Evolutionary conservation across 2,797 vertebrate genomes (phyloP), one percentile per base, ranked within the genome.

Genomic region (Scleropages formosus): DNA sequence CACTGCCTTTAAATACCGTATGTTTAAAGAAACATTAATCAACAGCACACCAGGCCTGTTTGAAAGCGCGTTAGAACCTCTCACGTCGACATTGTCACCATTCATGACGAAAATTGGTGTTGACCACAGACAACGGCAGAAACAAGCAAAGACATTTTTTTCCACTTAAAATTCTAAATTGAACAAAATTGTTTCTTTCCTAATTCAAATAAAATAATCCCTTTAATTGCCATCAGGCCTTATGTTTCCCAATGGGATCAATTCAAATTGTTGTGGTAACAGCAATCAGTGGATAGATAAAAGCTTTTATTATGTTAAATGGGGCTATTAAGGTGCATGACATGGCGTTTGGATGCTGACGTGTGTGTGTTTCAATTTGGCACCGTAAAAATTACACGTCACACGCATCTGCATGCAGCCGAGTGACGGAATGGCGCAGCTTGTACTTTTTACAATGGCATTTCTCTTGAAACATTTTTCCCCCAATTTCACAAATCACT

Each of bases 201-300:
- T 12, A 22, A 18, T 78, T 84, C 47, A 71, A 83, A 81, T 80
- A 72, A 74, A 79, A 76, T 70, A 63, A 72, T 78, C 76, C 62
- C 75, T 60, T 81, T 78, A 81, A 82, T 79, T 78, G 74, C 77
- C 78, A 49, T 46, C 67, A 71, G 78, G 69, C 78, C 65, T 80
- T 64, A 71, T 31, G 27, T 51, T 77, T 78, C 79, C 81, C 78
- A 70, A 51, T 78, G 80, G 81, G 78, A 79, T 68, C 66, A 51
- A 72, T 60, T 76, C 78, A 72, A 78, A 72, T 80, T 81, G 71
- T 66, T 79, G 51, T 56, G 51, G 75, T 74, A 60, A 74, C 56
- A 79, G 78, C 70, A 80, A 70, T 75, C 73, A 73, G 59, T 49
- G 20, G 31, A 10, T n/a, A 72, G 72, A 75, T 44, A 62, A 78